Evolutionary conservation across 2,113 vertebrate species (phyloP).

Genomic region (Poeciliopsis turrubarensis): DNA sequence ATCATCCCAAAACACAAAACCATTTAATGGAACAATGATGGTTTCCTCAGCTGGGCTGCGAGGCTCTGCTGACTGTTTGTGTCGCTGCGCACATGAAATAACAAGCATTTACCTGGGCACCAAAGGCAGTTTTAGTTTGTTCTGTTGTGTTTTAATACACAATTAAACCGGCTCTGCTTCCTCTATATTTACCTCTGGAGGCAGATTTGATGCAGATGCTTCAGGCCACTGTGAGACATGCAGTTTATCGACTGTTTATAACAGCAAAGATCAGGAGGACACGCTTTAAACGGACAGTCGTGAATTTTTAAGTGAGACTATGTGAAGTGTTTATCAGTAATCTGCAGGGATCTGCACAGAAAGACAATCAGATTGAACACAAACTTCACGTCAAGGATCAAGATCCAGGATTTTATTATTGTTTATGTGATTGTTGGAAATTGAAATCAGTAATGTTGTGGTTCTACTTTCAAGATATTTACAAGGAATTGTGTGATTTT

Average conservation of each 20-base stretch:
- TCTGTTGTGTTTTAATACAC: slow-evolving; percentile 8
- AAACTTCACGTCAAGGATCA: background rate
- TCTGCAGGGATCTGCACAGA: too few species aligned
- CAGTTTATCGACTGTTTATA: slow-evolving; percentile 1
- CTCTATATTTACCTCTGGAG: slow-evolving; percentile 45
- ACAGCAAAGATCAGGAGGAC: background rate
- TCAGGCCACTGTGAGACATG: slow-evolving; percentile 40
- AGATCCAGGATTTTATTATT: too few species aligned
- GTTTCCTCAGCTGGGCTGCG: slow-evolving; percentile 37
- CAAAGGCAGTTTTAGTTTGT: slow-evolving; percentile 45
- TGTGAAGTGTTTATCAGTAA: background rate
- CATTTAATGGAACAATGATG: slow-evolving; percentile 54
- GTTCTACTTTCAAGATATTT: too few species aligned
- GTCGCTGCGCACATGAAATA: slow-evolving; percentile 12
- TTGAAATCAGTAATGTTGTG: too few species aligned
- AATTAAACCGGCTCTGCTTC: slow-evolving; percentile 29
- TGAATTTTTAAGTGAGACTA: background rate
- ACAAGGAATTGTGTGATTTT: too few species aligned
- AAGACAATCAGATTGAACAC: too few species aligned
- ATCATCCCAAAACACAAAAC: slow-evolving; percentile 51
- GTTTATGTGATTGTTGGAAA: too few species aligned
- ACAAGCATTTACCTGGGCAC: slow-evolving; percentile 30
- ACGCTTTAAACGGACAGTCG: background rate
- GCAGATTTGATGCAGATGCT: slow-evolving; percentile 32
- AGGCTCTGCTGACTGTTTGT: slow-evolving; percentile 39